phyloP scores from a whole-genome alignment of 1,140 invertebrate genomes.

The Ooceraea biroi region DNA sequence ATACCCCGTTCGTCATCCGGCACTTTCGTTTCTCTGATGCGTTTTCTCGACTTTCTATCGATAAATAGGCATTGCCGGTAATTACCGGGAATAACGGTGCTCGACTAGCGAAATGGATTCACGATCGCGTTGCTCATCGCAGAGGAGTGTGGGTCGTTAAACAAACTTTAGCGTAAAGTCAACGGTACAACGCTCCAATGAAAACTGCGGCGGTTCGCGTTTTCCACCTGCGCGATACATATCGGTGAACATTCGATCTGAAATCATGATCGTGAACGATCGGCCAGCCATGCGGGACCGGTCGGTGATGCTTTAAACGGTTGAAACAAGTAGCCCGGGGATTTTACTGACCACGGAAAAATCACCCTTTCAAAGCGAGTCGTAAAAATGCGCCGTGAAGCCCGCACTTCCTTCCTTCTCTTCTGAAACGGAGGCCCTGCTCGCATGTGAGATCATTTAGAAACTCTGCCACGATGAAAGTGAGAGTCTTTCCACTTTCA shows the following conservation, averaged over 20 bases:
- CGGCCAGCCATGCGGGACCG: neutral
- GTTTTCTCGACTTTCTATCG: constrained; percentile 65
- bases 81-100: constrained; percentile 32
- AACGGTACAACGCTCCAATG: neutral
- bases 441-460: constrained; percentile 71
- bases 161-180: constrained; percentile 34
- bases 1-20: constrained; percentile 14
- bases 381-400: constrained; percentile 36
- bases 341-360: constrained; percentile 51
- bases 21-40: constrained; percentile 64
- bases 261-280: constrained; percentile 19
- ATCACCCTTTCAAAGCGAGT: neutral
- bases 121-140: neutral
- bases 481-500: constrained; percentile 82
- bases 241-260: constrained; percentile 17
- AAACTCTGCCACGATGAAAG: constrained; percentile 76
- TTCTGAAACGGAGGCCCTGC: neutral
- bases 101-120: constrained; percentile 29
- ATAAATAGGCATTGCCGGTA: constrained; percentile 57
- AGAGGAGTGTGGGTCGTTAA: constrained; percentile 10
- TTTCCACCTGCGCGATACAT: neutral
- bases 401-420: constrained; percentile 45
- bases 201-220: neutral
- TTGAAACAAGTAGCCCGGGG: constrained; percentile 63
- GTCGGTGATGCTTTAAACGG: constrained; percentile 55